Conservation (phyloP, 2,113 vertebrate species). For the Corynorhinus townsendii region DNA sequence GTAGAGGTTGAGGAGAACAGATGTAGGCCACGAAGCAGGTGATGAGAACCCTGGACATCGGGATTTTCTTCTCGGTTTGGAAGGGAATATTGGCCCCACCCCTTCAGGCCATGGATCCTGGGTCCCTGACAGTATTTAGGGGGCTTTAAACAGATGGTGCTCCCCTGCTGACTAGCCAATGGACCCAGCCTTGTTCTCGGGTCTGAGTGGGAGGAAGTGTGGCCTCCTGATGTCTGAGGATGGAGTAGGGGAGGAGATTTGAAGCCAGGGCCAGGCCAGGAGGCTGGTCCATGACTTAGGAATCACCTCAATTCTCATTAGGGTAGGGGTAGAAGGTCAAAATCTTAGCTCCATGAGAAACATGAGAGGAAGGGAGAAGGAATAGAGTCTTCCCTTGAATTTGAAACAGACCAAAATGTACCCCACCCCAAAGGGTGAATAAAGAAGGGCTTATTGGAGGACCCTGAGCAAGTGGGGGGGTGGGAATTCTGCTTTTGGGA, state of each 20-base stretch:
- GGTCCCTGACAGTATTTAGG: rapidly evolving
- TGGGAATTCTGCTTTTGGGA: neutral
- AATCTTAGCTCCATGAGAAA: neutral
- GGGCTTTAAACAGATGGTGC: neutral
- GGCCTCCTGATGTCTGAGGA: neutral
- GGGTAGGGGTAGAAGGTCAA: neutral
- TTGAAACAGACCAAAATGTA: neutral
- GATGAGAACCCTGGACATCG: neutral
- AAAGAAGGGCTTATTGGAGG: neutral
- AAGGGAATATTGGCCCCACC: constrained; percentile 1
- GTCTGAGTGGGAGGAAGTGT: neutral
- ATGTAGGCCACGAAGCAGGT: neutral
- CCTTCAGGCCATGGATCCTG: neutral
- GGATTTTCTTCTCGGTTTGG: neutral
- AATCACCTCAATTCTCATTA: neutral
- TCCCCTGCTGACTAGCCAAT: rapidly evolving
- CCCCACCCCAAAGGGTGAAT: neutral
- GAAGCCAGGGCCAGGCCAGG: neutral
- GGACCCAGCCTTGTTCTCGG: neutral
- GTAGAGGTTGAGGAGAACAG: neutral
- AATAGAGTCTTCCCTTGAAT: neutral
- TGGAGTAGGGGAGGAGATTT: neutral
- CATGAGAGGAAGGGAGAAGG: neutral
- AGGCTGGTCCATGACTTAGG: neutral
- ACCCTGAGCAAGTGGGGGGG: neutral